phyloP scores from a whole-genome alignment of 2,888 invertebrate genomes.

The Drosophila melanocephala region DNA sequence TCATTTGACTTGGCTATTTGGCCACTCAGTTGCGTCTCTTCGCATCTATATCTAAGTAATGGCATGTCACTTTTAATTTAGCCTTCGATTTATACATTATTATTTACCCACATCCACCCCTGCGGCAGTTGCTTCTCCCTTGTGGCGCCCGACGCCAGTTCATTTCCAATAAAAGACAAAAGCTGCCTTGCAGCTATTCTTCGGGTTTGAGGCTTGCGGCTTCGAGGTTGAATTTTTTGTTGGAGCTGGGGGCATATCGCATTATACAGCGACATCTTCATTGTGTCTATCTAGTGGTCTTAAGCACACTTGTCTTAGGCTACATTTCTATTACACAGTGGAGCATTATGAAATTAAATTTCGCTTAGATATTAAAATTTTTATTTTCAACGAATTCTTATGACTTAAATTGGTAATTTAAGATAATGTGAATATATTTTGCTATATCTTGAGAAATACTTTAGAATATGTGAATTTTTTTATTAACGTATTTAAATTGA shows the following conservation, averaged over 20 bases:
- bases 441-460: background rate
- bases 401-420: background rate
- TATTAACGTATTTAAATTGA: background rate
- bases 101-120: background rate
- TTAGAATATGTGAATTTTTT: background rate
- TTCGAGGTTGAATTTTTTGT: background rate
- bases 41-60: conserved; percentile 67
- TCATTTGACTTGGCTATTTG: conserved; percentile 43
- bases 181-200: conserved; percentile 1
- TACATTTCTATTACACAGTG: conserved; percentile 33
- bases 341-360: conserved; percentile 8
- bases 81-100: conserved; percentile 67
- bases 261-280: conserved; percentile 48
- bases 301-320: conserved; percentile 42
- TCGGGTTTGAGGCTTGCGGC: background rate
- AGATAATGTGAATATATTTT: background rate
- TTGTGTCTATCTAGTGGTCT: conserved; percentile 59
- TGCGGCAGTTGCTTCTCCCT: conserved; percentile 10
- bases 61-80: conserved; percentile 80
- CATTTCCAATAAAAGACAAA: conserved; percentile 64
- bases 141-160: conserved; percentile 28
- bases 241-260: background rate
- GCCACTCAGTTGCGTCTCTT: conserved; percentile 6
- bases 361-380: background rate
- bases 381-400: background rate